Conservation (phyloP, 2,888 invertebrate species). For the Drosophila borborema region DNA sequence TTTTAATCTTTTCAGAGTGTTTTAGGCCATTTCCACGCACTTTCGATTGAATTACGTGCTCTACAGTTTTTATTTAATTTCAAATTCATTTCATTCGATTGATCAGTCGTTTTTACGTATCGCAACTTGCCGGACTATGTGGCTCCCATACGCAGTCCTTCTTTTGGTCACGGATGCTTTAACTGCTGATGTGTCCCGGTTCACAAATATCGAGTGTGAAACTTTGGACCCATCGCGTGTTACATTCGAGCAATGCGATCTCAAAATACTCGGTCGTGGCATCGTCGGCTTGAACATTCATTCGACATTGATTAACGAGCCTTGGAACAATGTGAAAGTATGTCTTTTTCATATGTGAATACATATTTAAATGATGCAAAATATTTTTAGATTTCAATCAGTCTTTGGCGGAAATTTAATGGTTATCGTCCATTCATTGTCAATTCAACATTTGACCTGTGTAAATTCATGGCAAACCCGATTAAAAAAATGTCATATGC, state of each 20-base stretch:
- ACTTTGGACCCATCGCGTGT: conserved; percentile 13
- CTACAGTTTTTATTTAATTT: neutral
- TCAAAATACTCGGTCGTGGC: conserved; percentile 30
- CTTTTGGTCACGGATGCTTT: neutral
- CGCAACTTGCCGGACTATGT: conserved; percentile 3
- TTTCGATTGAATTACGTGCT: too few species aligned
- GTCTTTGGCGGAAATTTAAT: conserved; percentile 36
- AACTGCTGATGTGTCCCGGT: neutral
- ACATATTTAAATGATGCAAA: neutral
- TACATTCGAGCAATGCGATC: conserved; percentile 11
- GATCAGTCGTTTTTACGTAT: neutral
- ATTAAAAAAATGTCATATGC: conserved; percentile 8
- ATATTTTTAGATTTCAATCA: conserved; percentile 31
- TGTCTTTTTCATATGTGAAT: neutral
- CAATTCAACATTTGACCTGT: conserved; percentile 38
- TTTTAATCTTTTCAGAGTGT: neutral
- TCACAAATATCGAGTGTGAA: conserved; percentile 37
- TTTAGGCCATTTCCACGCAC: neutral
- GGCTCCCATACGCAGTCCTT: neutral
- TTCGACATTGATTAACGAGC: conserved; percentile 1
- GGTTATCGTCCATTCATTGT: conserved; percentile 45
- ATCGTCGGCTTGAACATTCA: conserved; percentile 25
- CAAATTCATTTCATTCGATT: neutral
- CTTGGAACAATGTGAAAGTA: conserved; percentile 17
- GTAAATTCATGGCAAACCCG: conserved; percentile 10